phyloP scores from a whole-genome alignment of 2,888 invertebrate species.

The Syrista parreyssii region DNA sequence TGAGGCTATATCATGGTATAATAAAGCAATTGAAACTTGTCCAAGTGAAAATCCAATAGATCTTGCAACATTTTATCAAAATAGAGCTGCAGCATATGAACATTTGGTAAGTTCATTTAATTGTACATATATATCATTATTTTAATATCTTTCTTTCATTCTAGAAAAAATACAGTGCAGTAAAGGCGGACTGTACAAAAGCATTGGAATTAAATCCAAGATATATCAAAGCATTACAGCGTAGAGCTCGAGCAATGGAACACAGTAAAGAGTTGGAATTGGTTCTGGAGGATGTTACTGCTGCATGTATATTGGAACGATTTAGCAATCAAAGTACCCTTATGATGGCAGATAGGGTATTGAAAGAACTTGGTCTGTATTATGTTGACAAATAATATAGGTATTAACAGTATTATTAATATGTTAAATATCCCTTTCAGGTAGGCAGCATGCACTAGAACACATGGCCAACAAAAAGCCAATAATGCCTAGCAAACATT shows the following conservation, averaged over 20 bases:
- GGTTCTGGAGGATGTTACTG: slow-evolving; percentile 92
- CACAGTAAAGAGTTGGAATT: slow-evolving; percentile 81
- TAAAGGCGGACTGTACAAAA: slow-evolving; percentile 87
- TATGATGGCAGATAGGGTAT: slow-evolving; percentile 86
- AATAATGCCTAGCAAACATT: slow-evolving; percentile 85
- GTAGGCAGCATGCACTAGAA: slow-evolving; percentile 78
- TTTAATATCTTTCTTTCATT: background rate
- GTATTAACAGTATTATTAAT: background rate
- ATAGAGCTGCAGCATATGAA: slow-evolving; percentile 95
- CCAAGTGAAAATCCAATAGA: slow-evolving; percentile 79
- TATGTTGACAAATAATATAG: background rate
- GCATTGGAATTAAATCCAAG: slow-evolving; percentile 87
- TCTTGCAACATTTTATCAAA: slow-evolving; percentile 93
- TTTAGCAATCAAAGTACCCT: slow-evolving; percentile 87
- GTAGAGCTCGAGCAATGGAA: slow-evolving; percentile 87
- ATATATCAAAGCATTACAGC: slow-evolving; percentile 88
- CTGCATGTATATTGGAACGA: slow-evolving; percentile 90
- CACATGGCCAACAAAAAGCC: slow-evolving; percentile 77
- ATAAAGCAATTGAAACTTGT: slow-evolving; percentile 92
- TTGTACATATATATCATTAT: background rate
- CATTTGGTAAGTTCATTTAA: slow-evolving; percentile 72
- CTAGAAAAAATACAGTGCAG: slow-evolving; percentile 81
- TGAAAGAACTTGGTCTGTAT: slow-evolving; percentile 80
- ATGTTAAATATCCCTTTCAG: slow-evolving; percentile 36
- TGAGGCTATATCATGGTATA: slow-evolving; percentile 90